phyloP scores from a whole-genome alignment of 2,113 vertebrate genomes.

The Eleginops maclovinus region DNA sequence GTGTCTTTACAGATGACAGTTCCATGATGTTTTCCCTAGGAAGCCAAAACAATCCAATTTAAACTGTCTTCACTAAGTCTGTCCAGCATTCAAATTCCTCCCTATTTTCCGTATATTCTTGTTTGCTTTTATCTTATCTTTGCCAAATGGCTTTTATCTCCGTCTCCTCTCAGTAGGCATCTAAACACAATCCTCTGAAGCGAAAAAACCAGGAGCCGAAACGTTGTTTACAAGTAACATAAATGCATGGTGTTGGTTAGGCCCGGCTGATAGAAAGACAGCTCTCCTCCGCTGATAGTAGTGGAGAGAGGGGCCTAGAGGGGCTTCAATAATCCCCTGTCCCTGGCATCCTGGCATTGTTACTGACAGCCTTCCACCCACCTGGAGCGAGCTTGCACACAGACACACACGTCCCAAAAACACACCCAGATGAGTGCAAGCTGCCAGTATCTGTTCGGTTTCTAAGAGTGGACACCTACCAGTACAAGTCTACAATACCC shows the following conservation, averaged over 20 bases:
- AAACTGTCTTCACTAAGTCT: constrained; percentile 27
- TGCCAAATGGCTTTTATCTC: constrained; percentile 49
- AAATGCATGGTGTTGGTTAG: constrained; percentile 72
- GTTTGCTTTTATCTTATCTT: constrained; percentile 49
- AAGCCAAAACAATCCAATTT: constrained; percentile 45
- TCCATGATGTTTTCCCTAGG: constrained; percentile 51
- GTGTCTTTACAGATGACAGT: constrained; percentile 42
- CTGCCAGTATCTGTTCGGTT: constrained; percentile 64
- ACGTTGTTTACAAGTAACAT: constrained; percentile 70
- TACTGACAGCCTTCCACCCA: constrained; percentile 79
- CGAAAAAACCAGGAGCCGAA: constrained; percentile 41
- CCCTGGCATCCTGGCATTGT: constrained; percentile 74
- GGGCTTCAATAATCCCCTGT: constrained; percentile 76
- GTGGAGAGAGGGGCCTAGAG: constrained; percentile 53
- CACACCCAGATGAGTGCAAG: constrained; percentile 53
- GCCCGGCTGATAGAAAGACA: constrained; percentile 62
- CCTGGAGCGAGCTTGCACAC: constrained; percentile 33
- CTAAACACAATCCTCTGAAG: constrained; percentile 53
- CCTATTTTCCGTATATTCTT: constrained; percentile 33
- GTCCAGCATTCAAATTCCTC: constrained; percentile 20
- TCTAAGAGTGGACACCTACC: constrained; percentile 69
- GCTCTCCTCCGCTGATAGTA: constrained; percentile 75
- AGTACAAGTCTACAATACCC: constrained; percentile 73
- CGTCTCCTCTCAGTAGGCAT: constrained; percentile 48
- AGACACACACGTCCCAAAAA: constrained; percentile 32